These are phyloP conservation scores for Trissolcus basalis DNA, from an alignment of 1,140 invertebrate genomes.

Conservation along the genomic window DNA sequence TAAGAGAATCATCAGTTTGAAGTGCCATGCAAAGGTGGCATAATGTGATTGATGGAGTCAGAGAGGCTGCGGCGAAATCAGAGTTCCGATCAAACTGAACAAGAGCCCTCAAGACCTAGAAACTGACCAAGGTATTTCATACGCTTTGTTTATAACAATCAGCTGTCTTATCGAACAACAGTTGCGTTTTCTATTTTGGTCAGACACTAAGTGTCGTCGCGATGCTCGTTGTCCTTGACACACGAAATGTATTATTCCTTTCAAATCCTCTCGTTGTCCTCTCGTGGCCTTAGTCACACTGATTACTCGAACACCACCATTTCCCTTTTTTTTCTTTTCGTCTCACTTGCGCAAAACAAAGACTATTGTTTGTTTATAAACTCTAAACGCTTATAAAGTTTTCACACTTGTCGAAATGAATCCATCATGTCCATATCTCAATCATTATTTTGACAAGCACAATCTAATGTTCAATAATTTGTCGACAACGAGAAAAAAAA, in stretches of 20 bases:
- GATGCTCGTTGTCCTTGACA: conserved; percentile 16
- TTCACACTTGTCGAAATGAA: too few relatives aligned
- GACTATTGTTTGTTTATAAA: conserved; percentile 32
- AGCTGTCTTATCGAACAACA: conserved; percentile 72
- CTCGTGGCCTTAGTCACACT: neutral
- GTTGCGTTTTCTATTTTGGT: conserved; percentile 53
- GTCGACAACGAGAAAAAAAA: neutral
- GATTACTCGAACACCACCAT: conserved; percentile 1
- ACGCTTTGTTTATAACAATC: conserved; percentile 73
- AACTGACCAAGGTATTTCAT: conserved; percentile 63
- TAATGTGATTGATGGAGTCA: conserved; percentile 64
- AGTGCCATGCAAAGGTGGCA: conserved; percentile 47
- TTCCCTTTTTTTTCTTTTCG: conserved; percentile 1
- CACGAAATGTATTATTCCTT: conserved; percentile 3
- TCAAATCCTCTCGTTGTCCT: conserved; percentile 1
- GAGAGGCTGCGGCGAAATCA: conserved; percentile 38
- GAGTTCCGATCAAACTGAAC: conserved; percentile 26
- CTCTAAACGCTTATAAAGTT: too few relatives aligned
- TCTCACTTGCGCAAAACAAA: conserved; percentile 16
- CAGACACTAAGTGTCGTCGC: conserved; percentile 4
- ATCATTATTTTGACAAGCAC: too few relatives aligned
- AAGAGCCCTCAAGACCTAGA: conserved; percentile 22
- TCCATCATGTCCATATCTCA: too few relatives aligned
- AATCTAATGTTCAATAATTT: too few relatives aligned
- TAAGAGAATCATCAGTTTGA: conserved; percentile 67